Percentiles rank a stretch among this genome's conserved stretches.
Conservation (phyloP, 1,140 invertebrate genomes). For the Megathymus violae region DNA sequence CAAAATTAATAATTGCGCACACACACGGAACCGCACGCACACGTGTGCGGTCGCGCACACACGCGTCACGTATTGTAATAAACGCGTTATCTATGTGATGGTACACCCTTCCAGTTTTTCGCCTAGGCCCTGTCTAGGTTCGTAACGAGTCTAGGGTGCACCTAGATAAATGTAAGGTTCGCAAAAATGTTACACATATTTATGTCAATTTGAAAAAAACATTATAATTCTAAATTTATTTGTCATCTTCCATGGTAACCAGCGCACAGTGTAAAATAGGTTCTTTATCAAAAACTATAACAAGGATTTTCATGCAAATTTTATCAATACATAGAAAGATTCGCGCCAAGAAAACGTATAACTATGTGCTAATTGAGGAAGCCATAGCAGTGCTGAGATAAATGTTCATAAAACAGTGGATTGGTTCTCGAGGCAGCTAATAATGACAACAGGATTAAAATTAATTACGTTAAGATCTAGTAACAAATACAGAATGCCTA, state of each 20-base stretch:
- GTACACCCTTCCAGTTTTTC: slow-evolving; percentile 71
- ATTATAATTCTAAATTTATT: too few species aligned
- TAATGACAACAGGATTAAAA: neutral
- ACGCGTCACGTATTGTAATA: slow-evolving; percentile 41
- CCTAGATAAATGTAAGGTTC: slow-evolving; percentile 70
- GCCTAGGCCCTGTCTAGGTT: slow-evolving; percentile 75
- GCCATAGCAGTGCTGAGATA: neutral
- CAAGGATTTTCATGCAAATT: too few species aligned
- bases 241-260: too few species aligned
- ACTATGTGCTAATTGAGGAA: slow-evolving; percentile 29
- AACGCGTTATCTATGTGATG: slow-evolving; percentile 56
- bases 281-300: too few species aligned
- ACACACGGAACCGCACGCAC: slow-evolving; percentile 37
- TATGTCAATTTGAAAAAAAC: too few species aligned
- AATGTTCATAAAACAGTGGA: slow-evolving; percentile 16
- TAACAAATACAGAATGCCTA: too few species aligned
- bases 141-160: slow-evolving; percentile 70
- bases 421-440: slow-evolving; percentile 3
- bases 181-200: too few species aligned
- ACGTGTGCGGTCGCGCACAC: slow-evolving; percentile 22
- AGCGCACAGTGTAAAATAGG: too few species aligned
- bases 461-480: slow-evolving; percentile 13
- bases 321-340: too few species aligned
- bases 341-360: slow-evolving; percentile 17
- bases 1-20: slow-evolving; percentile 44